A percentile compares a stretch with the other conserved stretches of the same genome.
These are phyloP conservation scores for Manis pentadactyla DNA, from an alignment of 2,797 vertebrate genomes.

Conservation along the genomic window DNA sequence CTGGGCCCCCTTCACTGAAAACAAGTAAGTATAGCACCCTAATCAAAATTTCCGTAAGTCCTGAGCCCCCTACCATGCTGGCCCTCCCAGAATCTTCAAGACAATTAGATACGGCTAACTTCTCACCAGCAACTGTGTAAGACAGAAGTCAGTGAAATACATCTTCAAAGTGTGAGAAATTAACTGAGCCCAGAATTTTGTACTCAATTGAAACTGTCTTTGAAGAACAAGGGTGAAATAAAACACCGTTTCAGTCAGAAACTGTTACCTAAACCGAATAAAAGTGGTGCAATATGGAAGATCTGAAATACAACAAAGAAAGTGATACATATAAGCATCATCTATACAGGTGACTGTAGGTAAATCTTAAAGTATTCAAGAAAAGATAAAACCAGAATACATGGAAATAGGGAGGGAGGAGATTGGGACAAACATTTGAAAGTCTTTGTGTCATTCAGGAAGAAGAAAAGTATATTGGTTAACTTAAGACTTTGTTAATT, in stretches of 20 bases:
- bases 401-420: background rate
- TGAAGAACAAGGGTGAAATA: constrained; percentile 15
- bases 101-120: background rate
- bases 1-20: background rate
- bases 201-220: background rate
- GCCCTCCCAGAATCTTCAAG: constrained; percentile 7
- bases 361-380: background rate
- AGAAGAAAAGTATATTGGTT: background rate
- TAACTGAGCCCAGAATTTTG: background rate
- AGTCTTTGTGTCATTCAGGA: background rate
- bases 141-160: background rate
- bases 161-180: constrained; percentile 29
- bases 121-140: background rate
- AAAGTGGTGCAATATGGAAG: background rate
- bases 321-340: background rate
- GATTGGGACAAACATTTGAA: background rate
- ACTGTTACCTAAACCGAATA: background rate
- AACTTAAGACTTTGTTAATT: background rate
- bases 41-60: background rate
- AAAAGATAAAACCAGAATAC: background rate
- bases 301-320: background rate
- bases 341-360: background rate
- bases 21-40: background rate
- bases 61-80: background rate
- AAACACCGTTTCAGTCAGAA: constrained; percentile 3